phyloP scores from a whole-genome alignment of 2,797 vertebrate genomes.

The Alosa sapidissima region DNA sequence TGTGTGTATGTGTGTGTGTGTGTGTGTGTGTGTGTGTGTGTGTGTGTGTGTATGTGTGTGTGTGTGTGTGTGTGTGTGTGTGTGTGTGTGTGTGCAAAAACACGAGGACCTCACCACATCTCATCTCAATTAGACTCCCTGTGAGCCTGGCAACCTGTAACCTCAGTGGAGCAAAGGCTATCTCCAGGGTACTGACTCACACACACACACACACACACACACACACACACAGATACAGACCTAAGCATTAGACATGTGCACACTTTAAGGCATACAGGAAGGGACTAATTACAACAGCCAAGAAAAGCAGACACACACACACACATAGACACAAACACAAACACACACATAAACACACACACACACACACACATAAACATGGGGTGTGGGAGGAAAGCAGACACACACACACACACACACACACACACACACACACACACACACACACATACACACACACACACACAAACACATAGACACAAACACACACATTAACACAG shows the following conservation, averaged over 20 bases:
- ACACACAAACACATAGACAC: conserved; percentile 4
- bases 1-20: conserved; percentile 37
- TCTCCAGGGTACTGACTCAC: not conserved
- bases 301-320: not conserved
- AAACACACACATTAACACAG: not conserved
- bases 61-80: conserved; percentile 33
- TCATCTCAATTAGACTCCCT: not conserved
- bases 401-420: conserved; percentile 1
- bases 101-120: conserved; percentile 64
- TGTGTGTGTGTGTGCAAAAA: conserved; percentile 52
- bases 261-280: not conserved
- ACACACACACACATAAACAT: not conserved
- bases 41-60: no score
- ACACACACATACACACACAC: conserved; percentile 6
- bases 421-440: not conserved
- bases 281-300: not conserved
- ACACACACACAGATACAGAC: not conserved
- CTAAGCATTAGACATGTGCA: not conserved
- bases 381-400: not conserved
- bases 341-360: not conserved
- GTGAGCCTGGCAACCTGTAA: conserved; percentile 12
- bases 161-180: conserved; percentile 5
- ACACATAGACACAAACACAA: conserved; percentile 7
- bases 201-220: not conserved
- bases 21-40: conserved; percentile 40